These are phyloP conservation scores for Propithecus deckenii DNA, from an alignment of 2,797 vertebrate genomes.

Conservation along the genomic window DNA sequence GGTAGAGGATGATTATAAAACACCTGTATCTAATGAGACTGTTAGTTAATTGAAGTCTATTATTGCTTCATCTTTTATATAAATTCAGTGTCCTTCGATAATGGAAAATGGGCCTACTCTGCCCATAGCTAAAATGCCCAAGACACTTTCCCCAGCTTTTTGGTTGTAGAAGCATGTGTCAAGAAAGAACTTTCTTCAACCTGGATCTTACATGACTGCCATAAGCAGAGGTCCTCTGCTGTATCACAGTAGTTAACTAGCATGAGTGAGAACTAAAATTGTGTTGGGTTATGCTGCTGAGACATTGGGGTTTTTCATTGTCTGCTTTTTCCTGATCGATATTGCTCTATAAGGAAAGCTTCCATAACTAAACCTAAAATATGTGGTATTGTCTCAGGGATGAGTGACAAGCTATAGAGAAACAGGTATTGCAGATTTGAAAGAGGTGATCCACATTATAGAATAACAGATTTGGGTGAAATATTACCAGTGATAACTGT, in stretches of 20 bases:
- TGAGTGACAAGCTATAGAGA: not conserved
- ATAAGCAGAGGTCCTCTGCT: not conserved
- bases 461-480: not conserved
- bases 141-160: not conserved
- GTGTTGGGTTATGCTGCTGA: not conserved
- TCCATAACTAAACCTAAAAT: not conserved
- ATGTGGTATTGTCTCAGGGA: not conserved
- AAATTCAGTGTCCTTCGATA: not conserved
- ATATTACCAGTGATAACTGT: not conserved
- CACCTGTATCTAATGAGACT: not conserved
- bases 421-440: not conserved
- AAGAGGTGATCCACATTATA: not conserved
- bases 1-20: not conserved
- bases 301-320: not conserved
- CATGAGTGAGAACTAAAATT: not conserved
- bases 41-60: not conserved
- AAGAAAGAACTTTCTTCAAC: not conserved
- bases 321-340: not conserved
- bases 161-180: not conserved
- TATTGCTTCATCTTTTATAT: not conserved
- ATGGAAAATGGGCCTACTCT: not conserved
- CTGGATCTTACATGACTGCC: no score
- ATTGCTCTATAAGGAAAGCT: not conserved
- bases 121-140: not conserved
- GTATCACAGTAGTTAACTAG: no score